phyloP scores from a whole-genome alignment of 2,888 invertebrate genomes.

The Limnephilus marmoratus region DNA sequence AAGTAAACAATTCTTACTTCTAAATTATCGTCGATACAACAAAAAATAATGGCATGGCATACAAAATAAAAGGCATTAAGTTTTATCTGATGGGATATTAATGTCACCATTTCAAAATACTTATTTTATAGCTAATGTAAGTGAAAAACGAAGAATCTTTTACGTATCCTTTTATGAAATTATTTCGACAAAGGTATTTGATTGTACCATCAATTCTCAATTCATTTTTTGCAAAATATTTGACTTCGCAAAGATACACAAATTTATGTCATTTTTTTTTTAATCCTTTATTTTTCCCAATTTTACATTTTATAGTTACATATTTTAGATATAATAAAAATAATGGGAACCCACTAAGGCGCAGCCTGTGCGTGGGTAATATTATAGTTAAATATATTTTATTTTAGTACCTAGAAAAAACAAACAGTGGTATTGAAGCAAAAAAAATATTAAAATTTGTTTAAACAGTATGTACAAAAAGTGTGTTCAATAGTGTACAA shows the following conservation, averaged over 20 bases:
- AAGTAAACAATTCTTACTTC: neutral
- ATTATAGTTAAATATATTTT: too few species aligned
- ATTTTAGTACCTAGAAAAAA: too few species aligned
- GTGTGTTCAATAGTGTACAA: too few species aligned
- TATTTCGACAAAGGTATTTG: neutral
- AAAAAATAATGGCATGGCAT: neutral
- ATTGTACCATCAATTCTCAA: neutral
- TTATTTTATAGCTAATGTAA: neutral
- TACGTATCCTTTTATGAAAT: neutral
- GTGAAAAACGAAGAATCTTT: neutral
- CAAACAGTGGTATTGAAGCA: too few species aligned
- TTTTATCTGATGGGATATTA: slow-evolving; percentile 5
- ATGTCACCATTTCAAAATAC: neutral
- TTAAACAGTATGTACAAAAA: too few species aligned
- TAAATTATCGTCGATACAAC: neutral
- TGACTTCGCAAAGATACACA: neutral
- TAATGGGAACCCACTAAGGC: too few species aligned
- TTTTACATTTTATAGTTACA: too few species aligned
- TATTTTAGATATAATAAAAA: too few species aligned
- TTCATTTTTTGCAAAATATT: neutral
- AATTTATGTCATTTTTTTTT: neutral
- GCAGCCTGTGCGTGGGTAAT: too few species aligned
- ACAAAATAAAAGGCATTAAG: slow-evolving; percentile 21
- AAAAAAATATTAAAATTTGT: too few species aligned
- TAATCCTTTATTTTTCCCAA: too few species aligned